Evolutionary conservation across 2,113 vertebrate species (phyloP), one percentile per base, ranked within the genome.

Genomic region (Ceyx cyanopectus): DNA sequence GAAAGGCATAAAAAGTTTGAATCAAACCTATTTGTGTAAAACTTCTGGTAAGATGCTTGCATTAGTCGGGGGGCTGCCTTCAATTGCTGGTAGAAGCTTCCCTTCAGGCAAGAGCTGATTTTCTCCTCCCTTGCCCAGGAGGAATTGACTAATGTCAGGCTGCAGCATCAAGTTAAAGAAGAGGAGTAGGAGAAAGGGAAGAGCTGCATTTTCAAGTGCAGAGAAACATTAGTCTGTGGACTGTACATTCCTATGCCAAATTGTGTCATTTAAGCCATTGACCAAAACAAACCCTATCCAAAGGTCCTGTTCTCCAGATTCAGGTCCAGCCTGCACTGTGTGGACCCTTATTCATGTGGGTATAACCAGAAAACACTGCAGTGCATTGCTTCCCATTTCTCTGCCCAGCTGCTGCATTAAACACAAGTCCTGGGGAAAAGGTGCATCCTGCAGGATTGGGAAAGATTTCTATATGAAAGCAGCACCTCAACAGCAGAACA

Each of bases 261-360:
- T 54, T 2, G 3, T 1, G 1, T 50, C 12, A 21, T 57, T 65
- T 74, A 65, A 69, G 45, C 45, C 1, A 3, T 10, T 50, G 24
- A 26, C 75, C 61, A 27, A 68, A 67, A n/a, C 20, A 51, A 62
- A 32, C 24, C 54, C 32, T 65, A 73, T 40, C 26, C 37, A 43
- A 68, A 60, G 23, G 2, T 85, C 32, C 40, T 22, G 20, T 30
- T 78, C 21, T 88, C 14, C 45, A 50, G 30, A n/a, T 9, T 66
- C 32, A 26, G 5, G 13, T 45, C 79, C 60, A 54, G 65, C 48
- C 69, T 54, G 23, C 50, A 43, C 37, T 30, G 54, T 17, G 57
- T 1, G 0, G 53, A 46, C 2, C 2, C 45, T 79, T n/a, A 18
- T 24, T 78, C 50, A 6, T 5, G 18, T 9, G 43, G 48, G n/a